Base-by-base conservation (phyloP, 1,140 invertebrate species). In the Drosophila mojavensis region DNA sequence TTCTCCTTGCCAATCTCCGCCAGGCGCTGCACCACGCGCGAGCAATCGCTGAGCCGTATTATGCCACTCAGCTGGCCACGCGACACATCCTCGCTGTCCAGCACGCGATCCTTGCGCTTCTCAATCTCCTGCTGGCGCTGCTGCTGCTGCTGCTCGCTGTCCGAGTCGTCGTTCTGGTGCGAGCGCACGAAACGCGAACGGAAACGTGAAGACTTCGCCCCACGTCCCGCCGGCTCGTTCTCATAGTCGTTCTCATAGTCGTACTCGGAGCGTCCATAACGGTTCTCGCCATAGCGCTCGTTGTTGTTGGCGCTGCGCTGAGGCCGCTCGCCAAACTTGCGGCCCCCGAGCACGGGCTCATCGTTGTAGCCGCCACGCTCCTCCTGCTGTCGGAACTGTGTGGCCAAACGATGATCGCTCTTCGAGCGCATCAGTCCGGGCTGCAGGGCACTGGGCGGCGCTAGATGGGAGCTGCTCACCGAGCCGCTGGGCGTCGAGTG, bases 31-130 rank as follows among this genome's bases (percentile, higher is more conserved):
- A 98, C 97, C 0, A 98, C 96, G 48, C 97, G 94, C 0, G 97
- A 96, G 36, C 97, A 98, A 91, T 98, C 97, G n/a, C 95, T 95
- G 4, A 98, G 93, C n/a, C 97, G 94, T 55, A 97, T 96, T 84
- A 98, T 97, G 47, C 97, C 97, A 92, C 97, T 98, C 0, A 98
- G 94, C 1, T 97, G 97, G 5, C 97, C 97, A 61, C 96, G 94
- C 4, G 97, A 95, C 0, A 96, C 97, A 86, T 98, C 97, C 93
- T 98, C 97, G 3, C 97, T 98, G 88, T 98, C 97, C 15, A 97
- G 93, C 0, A 98, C 96, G 58, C 95, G 94, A 90, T 97, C 96
- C 56, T 96, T 94, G 81, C 96, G 95, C 74, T 95, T 95, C 78
- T 95, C 94, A 36, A 93, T 90, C 81, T 96, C 93, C 9, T 95